Conservation (phyloP, 2,888 invertebrate genomes). For the Flexamia atlantica region DNA sequence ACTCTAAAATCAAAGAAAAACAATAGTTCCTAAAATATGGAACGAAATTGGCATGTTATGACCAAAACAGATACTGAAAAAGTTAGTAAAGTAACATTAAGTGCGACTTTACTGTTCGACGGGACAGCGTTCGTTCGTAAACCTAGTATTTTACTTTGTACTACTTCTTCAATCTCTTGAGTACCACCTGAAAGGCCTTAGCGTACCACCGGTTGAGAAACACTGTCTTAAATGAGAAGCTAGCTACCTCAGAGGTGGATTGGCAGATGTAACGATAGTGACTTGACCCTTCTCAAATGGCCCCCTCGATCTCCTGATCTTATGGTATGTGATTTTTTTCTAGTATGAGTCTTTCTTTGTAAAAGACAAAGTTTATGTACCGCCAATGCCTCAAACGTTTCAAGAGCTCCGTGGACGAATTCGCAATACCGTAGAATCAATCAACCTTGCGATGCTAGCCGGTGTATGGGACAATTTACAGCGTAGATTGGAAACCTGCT, state of each 20-base stretch:
- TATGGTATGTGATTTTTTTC: conserved; percentile 14
- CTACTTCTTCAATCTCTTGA: no score
- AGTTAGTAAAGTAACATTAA: no score
- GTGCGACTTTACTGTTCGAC: no score
- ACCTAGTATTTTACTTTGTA: no score
- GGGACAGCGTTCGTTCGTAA: no score
- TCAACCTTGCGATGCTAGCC: background rate
- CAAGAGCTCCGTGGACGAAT: conserved; percentile 17
- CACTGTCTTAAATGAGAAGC: conserved; percentile 36
- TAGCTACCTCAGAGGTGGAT: conserved; percentile 26
- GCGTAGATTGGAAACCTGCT: conserved; percentile 2
- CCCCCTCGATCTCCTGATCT: conserved; percentile 23
- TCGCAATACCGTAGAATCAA: background rate
- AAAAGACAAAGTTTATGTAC: conserved; percentile 22
- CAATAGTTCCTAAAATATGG: no score
- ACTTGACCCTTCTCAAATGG: conserved; percentile 10
- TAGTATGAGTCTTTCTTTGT: background rate
- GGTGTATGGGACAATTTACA: background rate
- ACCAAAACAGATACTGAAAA: no score
- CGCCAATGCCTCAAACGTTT: conserved; percentile 26
- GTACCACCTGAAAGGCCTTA: no score
- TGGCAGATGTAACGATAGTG: conserved; percentile 18
- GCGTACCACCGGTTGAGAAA: no score
- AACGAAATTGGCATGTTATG: no score
- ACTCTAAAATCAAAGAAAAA: no score